phyloP scores from a whole-genome alignment of 2,888 invertebrate species.

The Neoscelio sp. region DNA sequence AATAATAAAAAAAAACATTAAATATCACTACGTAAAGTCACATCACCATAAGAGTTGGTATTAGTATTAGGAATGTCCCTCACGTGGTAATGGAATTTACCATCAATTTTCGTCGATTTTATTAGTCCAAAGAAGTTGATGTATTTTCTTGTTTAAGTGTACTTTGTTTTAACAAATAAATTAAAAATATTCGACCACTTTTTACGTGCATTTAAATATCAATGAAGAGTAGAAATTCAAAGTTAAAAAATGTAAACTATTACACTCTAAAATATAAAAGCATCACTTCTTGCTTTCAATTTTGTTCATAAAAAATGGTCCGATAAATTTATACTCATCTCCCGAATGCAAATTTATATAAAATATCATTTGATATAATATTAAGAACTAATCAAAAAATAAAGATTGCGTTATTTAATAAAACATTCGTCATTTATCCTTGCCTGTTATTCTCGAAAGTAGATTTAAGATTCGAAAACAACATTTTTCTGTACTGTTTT shows the following conservation, averaged over 20 bases:
- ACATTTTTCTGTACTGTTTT: constrained; percentile 6
- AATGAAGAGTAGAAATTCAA: constrained; percentile 62
- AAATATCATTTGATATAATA: constrained; percentile 9
- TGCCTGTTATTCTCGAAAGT: constrained; percentile 8
- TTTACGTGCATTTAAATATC: constrained; percentile 44
- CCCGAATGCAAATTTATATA: constrained; percentile 25
- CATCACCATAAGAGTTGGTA: no score
- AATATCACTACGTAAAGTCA: no score
- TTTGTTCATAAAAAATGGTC: constrained; percentile 37
- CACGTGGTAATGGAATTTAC: no score
- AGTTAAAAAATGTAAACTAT: constrained; percentile 50
- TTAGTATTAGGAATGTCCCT: no score
- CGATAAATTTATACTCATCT: constrained; percentile 12
- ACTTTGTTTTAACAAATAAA: constrained; percentile 46
- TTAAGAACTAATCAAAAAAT: constrained; percentile 25
- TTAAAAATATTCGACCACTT: constrained; percentile 47
- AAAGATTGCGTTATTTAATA: constrained; percentile 24
- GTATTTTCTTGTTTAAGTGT: constrained; percentile 52
- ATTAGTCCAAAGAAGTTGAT: no score
- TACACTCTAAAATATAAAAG: constrained; percentile 45
- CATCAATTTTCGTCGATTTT: no score
- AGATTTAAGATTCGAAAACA: constrained; percentile 16
- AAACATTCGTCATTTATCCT: background rate
- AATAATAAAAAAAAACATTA: no score
- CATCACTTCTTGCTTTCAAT: no score